phyloP scores from a whole-genome alignment of 1,140 invertebrate genomes.

The Sitobion miscanthi region DNA sequence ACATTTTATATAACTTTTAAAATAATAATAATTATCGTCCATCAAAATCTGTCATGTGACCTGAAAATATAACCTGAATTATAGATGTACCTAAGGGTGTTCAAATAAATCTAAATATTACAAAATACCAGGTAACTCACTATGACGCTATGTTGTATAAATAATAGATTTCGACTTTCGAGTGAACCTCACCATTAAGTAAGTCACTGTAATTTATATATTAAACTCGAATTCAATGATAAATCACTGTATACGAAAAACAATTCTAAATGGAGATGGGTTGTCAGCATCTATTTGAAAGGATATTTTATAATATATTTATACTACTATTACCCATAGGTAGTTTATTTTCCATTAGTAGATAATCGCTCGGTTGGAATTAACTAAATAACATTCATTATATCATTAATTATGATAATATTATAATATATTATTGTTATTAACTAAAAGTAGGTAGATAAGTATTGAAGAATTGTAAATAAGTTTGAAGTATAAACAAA shows the following conservation, averaged over 20 bases:
- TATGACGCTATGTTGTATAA: too few species aligned
- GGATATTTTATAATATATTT: neutral
- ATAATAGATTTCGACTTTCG: too few species aligned
- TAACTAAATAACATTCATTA: neutral
- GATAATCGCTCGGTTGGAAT: neutral
- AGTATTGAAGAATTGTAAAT: neutral
- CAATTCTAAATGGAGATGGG: neutral
- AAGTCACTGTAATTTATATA: too few species aligned
- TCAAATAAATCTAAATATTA: too few species aligned
- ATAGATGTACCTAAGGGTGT: too few species aligned
- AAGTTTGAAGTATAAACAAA: neutral
- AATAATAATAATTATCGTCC: too few species aligned
- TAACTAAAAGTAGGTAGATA: neutral
- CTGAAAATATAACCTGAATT: too few species aligned
- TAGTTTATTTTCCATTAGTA: neutral
- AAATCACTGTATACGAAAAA: slow-evolving; percentile 3
- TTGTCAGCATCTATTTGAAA: neutral
- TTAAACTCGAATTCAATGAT: neutral
- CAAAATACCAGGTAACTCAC: too few species aligned
- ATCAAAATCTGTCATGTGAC: too few species aligned
- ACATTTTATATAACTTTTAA: too few species aligned
- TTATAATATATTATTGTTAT: neutral
- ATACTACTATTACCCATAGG: neutral
- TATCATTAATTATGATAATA: neutral
- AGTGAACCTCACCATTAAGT: too few species aligned